These are phyloP conservation scores for Protophormia terraenovae DNA, from an alignment of 2,888 invertebrate genomes.

Conservation along the genomic window DNA sequence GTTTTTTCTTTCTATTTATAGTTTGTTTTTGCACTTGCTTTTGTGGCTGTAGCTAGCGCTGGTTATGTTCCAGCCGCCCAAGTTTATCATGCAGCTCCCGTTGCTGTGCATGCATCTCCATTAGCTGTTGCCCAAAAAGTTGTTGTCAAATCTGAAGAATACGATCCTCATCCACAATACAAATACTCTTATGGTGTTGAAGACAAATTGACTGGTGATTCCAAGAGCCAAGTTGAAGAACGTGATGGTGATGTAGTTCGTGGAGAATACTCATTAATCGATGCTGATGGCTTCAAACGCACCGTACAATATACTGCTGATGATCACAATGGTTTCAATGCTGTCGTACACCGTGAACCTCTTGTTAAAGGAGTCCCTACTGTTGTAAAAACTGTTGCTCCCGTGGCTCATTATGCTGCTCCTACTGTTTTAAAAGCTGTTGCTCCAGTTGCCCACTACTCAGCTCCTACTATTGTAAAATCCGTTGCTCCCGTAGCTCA, in stretches of 20 bases:
- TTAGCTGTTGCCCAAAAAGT: slow-evolving; percentile 67
- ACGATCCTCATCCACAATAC: slow-evolving; percentile 79
- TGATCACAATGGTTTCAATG: slow-evolving; percentile 71
- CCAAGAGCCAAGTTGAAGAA: slow-evolving; percentile 78
- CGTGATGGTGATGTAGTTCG: slow-evolving; percentile 79
- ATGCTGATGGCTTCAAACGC: slow-evolving; percentile 78
- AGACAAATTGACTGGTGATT: slow-evolving; percentile 77
- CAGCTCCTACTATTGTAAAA: neutral
- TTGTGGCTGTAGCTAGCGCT: slow-evolving; percentile 77
- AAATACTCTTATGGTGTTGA: slow-evolving; percentile 78
- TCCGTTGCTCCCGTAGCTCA: slow-evolving; percentile 62
- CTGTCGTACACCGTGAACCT: slow-evolving; percentile 73
- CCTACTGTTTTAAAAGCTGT: slow-evolving; percentile 60
- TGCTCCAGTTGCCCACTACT: slow-evolving; percentile 69
- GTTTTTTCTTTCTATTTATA: slow-evolving; percentile 68
- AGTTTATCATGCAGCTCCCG: slow-evolving; percentile 72
- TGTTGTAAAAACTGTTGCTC: slow-evolving; percentile 38
- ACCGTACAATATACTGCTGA: slow-evolving; percentile 73
- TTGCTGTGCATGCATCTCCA: slow-evolving; percentile 67
- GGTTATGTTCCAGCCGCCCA: slow-evolving; percentile 73
- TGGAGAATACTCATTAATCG: slow-evolving; percentile 78
- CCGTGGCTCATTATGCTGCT: slow-evolving; percentile 23
- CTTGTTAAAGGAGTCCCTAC: slow-evolving; percentile 35
- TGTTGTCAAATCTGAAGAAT: slow-evolving; percentile 70
- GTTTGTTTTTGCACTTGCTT: slow-evolving; percentile 77